Evolutionary conservation across 1,140 invertebrate genomes (phyloP), one percentile per base, ranked within the genome.

Genomic region (Berghia stephanieae): DNA sequence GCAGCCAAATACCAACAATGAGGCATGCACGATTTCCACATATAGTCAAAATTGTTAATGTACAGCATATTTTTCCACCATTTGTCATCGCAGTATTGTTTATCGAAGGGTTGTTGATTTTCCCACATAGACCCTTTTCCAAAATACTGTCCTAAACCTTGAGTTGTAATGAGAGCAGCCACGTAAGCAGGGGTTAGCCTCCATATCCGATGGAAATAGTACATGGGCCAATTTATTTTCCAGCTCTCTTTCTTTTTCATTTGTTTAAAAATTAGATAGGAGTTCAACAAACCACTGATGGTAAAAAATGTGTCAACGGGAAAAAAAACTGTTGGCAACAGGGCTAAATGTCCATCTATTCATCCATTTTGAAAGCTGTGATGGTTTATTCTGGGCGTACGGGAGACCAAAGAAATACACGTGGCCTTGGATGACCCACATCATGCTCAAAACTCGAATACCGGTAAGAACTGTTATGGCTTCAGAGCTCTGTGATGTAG

Each of bases 361-460:
- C n/a, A n/a, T n/a, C n/a, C n/a, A n/a, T n/a, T n/a, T n/a, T n/a
- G n/a, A n/a, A n/a, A n/a, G n/a, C n/a, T n/a, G n/a, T n/a, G n/a
- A n/a, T n/a, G n/a, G n/a, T n/a, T n/a, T n/a, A n/a, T n/a, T n/a
- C n/a, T n/a, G n/a, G n/a, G n/a, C n/a, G n/a, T n/a, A n/a, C n/a
- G n/a, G n/a, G n/a, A n/a, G n/a, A n/a, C n/a, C n/a, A n/a, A n/a
- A n/a, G n/a, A n/a, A n/a, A 77, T 75, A 83, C 0, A 95, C 95
- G 88, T 98, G 96, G 0, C 95, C 96, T 2, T 96, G 91, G 46
- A 98, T 95, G 0, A 98, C 95, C 96, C 96, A 97, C 5, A 93
- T 93, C 95, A 97, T 97, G 80, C 95, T 96, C 46, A 97, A 92
- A 0, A 94, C 93, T 3, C 86, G 78, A 40, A 88, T 85, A 13